Conservation (phyloP, 64 coral and sea anemone genomes). For the Trachythela sp. region DNA sequence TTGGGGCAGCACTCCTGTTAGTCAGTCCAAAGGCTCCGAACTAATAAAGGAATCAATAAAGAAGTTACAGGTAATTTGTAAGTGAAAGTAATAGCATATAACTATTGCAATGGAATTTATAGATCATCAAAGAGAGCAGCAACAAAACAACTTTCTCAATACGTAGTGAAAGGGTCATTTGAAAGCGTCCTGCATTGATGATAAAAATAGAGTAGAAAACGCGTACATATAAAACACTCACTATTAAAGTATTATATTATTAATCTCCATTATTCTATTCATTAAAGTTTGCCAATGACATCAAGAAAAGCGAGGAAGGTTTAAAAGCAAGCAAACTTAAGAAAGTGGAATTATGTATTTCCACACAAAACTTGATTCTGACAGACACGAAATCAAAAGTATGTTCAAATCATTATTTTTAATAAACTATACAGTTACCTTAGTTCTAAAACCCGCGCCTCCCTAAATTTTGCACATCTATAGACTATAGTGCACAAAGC, state of each 20-base stretch:
- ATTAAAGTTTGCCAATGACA: slow-evolving; percentile 14
- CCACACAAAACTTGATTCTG: background rate
- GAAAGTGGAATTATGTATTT: slow-evolving; percentile 19
- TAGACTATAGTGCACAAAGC: no score
- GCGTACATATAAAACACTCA: no score
- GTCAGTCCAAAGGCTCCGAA: slow-evolving; percentile 7
- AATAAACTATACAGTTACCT: no score
- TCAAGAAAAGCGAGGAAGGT: slow-evolving; percentile 18
- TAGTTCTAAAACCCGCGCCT: no score
- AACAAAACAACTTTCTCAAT: no score
- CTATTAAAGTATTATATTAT: background rate
- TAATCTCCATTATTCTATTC: background rate
- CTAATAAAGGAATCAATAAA: slow-evolving; percentile 18
- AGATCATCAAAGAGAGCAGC: no score
- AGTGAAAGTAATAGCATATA: background rate
- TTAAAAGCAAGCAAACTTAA: slow-evolving; percentile 20
- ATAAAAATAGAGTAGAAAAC: no score
- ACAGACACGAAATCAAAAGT: slow-evolving; percentile 7
- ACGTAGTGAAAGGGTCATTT: no score
- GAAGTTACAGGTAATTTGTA: background rate
- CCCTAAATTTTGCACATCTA: no score
- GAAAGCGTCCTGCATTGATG: no score
- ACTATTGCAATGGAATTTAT: background rate
- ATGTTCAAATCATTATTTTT: background rate
- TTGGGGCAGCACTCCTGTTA: background rate